Conservation (phyloP, 2,888 invertebrate species). For the Dicranocentrus wangi region DNA sequence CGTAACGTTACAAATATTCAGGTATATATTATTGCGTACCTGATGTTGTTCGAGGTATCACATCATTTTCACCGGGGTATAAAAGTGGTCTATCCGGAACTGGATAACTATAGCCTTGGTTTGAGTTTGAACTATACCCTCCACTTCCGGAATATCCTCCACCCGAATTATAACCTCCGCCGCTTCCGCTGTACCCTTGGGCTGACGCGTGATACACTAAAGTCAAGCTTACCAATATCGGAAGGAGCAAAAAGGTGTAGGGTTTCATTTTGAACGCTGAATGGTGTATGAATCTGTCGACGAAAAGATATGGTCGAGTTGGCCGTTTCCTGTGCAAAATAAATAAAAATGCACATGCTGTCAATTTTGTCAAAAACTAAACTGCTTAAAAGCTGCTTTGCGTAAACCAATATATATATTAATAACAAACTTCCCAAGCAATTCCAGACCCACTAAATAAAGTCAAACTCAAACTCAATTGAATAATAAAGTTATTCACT, state of each 20-base stretch:
- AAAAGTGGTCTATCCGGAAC: slow-evolving; percentile 34
- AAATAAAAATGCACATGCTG: slow-evolving; percentile 4
- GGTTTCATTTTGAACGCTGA: slow-evolving; percentile 25
- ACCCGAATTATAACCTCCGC: neutral
- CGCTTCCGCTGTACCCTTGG: slow-evolving; percentile 31
- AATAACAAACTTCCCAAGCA: too few species aligned
- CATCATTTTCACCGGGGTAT: slow-evolving; percentile 46
- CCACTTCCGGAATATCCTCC: slow-evolving; percentile 5
- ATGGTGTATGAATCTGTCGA: too few species aligned
- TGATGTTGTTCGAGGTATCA: slow-evolving; percentile 20
- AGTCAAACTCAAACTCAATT: too few species aligned
- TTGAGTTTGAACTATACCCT: neutral
- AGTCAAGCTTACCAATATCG: slow-evolving; percentile 23
- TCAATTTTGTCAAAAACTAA: too few species aligned
- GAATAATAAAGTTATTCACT: too few species aligned
- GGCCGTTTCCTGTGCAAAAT: neutral
- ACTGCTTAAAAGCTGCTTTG: too few species aligned
- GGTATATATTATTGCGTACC: neutral
- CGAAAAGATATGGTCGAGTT: neutral
- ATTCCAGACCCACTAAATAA: too few species aligned
- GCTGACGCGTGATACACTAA: slow-evolving; percentile 25
- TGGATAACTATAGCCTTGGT: slow-evolving; percentile 38
- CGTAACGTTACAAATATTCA: neutral
- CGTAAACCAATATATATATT: too few species aligned
- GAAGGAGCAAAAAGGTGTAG: slow-evolving; percentile 20